Percentiles rank a stretch among this genome's conserved stretches.
phyloP scores from a whole-genome alignment of 92 coral and sea anemone species.

The Paramuricea clavata region DNA sequence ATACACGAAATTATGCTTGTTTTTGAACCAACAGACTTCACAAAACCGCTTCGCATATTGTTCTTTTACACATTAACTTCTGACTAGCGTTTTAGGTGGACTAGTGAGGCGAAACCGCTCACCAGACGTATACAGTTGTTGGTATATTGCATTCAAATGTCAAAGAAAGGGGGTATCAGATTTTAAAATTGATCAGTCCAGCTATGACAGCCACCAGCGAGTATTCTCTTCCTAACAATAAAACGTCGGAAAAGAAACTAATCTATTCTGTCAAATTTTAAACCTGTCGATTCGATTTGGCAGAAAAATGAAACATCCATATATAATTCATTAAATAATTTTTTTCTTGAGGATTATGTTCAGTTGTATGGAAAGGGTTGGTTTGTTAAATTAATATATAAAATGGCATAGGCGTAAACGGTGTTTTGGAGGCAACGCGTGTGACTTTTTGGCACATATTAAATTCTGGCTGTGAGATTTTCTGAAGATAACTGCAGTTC shows the following conservation, averaged over 20 bases:
- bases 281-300: not conserved
- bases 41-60: not conserved
- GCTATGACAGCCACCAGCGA: not conserved
- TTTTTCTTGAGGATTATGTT: not conserved
- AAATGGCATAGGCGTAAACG: not conserved
- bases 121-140: not conserved
- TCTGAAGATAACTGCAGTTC: not conserved
- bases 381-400: not conserved
- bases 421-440: not conserved
- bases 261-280: not conserved
- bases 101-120: not conserved
- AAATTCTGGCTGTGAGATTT: not conserved
- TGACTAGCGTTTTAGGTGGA: not conserved
- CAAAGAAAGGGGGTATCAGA: not conserved
- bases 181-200: not conserved
- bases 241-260: not conserved
- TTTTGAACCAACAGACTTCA: not conserved
- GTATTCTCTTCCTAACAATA: not conserved
- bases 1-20: not conserved
- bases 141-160: not conserved
- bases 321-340: not conserved
- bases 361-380: not conserved
- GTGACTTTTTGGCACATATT: not conserved
- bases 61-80: not conserved
- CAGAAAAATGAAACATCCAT: not conserved